phyloP scores from a whole-genome alignment of 2,797 vertebrate species.

The Anisognathus igniventris region DNA sequence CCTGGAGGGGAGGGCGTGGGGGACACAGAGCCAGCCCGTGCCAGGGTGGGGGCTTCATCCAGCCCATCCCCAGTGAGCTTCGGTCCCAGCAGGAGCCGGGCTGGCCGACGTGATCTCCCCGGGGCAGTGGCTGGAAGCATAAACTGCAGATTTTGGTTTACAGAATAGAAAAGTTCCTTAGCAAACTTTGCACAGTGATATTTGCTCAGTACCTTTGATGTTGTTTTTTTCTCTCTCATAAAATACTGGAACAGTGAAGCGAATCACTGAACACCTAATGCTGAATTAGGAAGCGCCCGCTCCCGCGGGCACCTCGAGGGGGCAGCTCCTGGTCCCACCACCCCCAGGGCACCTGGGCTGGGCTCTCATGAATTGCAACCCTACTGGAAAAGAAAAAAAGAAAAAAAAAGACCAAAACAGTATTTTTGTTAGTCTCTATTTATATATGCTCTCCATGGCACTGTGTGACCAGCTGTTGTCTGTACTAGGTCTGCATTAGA shows the following conservation, averaged over 20 bases:
- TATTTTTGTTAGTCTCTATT: constrained; percentile 69
- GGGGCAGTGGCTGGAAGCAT: not conserved
- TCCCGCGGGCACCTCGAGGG: accelerated
- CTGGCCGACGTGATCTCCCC: accelerated
- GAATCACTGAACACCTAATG: not conserved
- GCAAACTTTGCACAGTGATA: constrained; percentile 67
- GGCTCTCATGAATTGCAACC: not conserved
- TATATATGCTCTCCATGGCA: constrained; percentile 47
- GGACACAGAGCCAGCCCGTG: not conserved
- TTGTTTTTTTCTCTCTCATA: not conserved
- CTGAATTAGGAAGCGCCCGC: not conserved
- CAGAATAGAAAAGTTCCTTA: constrained; percentile 53
- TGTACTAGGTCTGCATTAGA: constrained; percentile 43
- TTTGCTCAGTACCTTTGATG: constrained; percentile 12
- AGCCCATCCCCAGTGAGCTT: not conserved
- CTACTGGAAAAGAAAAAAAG: constrained; percentile 60
- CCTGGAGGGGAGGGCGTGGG: not conserved
- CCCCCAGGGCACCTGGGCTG: not conserved
- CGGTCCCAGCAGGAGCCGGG: accelerated
- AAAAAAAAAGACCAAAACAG: constrained; percentile 74
- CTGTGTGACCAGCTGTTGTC: constrained; percentile 40
- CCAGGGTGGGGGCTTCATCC: not conserved
- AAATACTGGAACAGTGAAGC: constrained; percentile 44
- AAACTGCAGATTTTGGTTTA: constrained; percentile 45
- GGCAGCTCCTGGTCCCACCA: not conserved